Percentiles rank a stretch among this genome's conserved stretches.
Conservation (phyloP, 2,113 vertebrate genomes). For the Dinomys branickii region DNA sequence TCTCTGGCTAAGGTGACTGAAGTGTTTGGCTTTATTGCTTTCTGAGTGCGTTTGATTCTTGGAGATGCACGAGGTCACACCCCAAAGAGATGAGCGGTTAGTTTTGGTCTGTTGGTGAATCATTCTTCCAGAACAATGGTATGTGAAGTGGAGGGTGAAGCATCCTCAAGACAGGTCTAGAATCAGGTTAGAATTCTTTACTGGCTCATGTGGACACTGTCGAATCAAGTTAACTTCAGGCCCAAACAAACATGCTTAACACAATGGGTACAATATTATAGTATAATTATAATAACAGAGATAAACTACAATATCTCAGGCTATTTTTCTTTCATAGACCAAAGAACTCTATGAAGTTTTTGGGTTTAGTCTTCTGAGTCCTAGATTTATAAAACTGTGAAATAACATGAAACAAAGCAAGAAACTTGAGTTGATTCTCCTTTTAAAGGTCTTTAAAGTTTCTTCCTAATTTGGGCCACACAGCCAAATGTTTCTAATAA, state of each 20-base stretch:
- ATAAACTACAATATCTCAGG: neutral
- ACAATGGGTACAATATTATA: neutral
- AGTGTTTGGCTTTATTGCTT: neutral
- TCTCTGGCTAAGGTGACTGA: neutral
- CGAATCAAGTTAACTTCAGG: neutral
- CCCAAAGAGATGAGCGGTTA: neutral
- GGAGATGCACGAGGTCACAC: constrained; percentile 31
- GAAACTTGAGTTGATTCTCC: neutral
- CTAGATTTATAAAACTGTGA: neutral
- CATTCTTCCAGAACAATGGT: constrained; percentile 1
- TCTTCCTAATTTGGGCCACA: neutral
- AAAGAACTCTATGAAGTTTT: neutral
- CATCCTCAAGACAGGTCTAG: neutral
- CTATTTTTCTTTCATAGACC: constrained; percentile 15
- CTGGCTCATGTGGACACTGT: neutral
- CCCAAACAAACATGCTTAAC: neutral
- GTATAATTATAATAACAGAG: neutral
- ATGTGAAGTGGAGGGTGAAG: neutral
- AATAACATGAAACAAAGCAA: neutral
- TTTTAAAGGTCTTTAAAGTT: neutral
- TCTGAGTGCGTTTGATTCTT: constrained; percentile 14
- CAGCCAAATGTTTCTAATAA: neutral
- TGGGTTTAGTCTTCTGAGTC: neutral
- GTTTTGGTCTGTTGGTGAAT: constrained; percentile 59
- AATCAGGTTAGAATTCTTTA: neutral